Base-by-base conservation (phyloP, 1,140 invertebrate species). In the Ephestia elutella region DNA sequence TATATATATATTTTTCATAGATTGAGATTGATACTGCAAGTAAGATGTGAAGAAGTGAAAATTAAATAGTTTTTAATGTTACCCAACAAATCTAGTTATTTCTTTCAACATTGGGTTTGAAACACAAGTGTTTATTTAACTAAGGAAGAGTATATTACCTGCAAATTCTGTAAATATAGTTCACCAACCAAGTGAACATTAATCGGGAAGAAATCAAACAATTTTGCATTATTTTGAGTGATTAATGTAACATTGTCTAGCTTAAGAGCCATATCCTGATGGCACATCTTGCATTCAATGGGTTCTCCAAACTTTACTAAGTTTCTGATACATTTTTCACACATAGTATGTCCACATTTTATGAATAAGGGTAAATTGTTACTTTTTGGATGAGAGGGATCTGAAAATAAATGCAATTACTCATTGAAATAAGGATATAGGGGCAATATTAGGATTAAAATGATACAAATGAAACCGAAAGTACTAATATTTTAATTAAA, bases 331-430 rank as follows among this genome's bases (percentile, higher is more conserved):
- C 87, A 89, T 32, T 73, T 80, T 56, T 86, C 80, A 60, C 87
- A 89, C 64, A 85, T 78, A 1, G 85, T 70, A 67, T 89, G 87
- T 0, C 84, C 84, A 67, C 87, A 89, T 68, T 62, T 56, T 17
- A 89, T 65, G 25, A 83, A 73, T 25, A 86, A 65, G 32, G 87
- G 87, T 20, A 89, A 60, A 51, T 53, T 53, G 20, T 85, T 83
- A 5, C 62, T 61, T 65, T 78, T 73, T 44, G 56, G 55, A 44
- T 15, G 1, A 2, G 38, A 35, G 13, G 13, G 1, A 44, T 13
- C 38, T 44, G 38, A 15, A 44, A 44, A 38, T n/a, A n/a, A 44
- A 44, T 19, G 10, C 15, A 3, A 44, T 44, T 69, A 7, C 7
- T 25, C 21, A 25, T 25, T 25, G 21, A 25, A 2, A 25, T 25